Conservation (phyloP, 2,113 vertebrate species). For the Muntiacus muntjak region DNA sequence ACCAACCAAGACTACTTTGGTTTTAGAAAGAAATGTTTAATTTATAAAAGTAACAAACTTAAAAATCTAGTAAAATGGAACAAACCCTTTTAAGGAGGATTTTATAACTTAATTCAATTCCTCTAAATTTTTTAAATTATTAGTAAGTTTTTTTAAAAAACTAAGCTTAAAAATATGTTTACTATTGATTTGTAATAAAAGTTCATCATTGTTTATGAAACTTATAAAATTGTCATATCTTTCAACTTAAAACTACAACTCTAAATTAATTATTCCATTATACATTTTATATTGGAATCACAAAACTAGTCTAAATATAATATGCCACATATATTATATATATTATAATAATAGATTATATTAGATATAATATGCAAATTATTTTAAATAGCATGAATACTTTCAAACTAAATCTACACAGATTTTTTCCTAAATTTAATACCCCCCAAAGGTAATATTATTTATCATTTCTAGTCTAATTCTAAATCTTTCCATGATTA, state of each 20-base stretch:
- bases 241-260: not conserved
- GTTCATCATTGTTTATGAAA: not conserved
- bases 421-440: constrained; percentile 9
- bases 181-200: not conserved
- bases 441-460: not conserved
- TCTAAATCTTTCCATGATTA: not conserved
- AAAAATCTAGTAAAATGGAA: constrained; percentile 11
- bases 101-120: not conserved
- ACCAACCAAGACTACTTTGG: not conserved
- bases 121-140: not conserved
- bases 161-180: not conserved
- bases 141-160: not conserved
- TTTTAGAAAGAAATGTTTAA: constrained; percentile 18
- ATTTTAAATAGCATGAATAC: constrained; percentile 3
- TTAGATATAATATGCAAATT: not conserved
- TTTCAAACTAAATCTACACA: not conserved
- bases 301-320: not conserved
- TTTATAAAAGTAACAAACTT: not conserved
- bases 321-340: not conserved
- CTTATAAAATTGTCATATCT: not conserved
- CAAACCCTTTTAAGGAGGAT: not conserved
- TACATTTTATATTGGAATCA: not conserved
- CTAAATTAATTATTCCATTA: not conserved
- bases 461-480: not conserved
- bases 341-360: not conserved